Base-by-base conservation (phyloP, 2,888 invertebrate species). In the Xanthorhoe spadicearia region DNA sequence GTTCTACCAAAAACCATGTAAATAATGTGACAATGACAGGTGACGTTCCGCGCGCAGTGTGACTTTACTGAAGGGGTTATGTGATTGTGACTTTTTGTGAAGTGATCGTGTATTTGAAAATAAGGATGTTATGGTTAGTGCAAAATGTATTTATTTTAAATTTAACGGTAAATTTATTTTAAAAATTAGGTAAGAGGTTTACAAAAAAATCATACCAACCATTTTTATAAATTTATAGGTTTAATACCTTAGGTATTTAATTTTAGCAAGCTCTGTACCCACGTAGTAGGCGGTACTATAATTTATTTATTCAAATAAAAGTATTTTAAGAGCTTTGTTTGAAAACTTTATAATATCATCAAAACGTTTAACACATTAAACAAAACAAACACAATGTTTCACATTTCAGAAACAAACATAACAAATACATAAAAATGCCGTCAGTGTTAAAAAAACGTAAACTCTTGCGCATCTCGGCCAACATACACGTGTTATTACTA, bases 1-100 rank as follows among this genome's bases (percentile, higher is more conserved):
- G 94, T 90, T 81, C 77, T 74, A 78, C 84, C 84, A 81, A 87
- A 89, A 89, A 86, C 88, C 88, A 89, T 89, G 87, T 87, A 86
- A 88, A 89, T 87, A 87, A 78, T 77, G 78, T 79, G 80, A 78
- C 82, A 66, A 64, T 70, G 67, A 67, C 69, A 69, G 68, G 65
- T 71, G 71, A 70, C 68, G 52, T 68, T 68, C 61, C 63, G 64
- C 81, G 83, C 80, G 80, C 62, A 55, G 50, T 28, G 69, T 64
- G 76, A 64, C 72, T 71, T 62, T 46, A 62, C 68, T 70, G 62
- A 74, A 73, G 69, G n/a, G 70, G 69, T 71, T 60, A 61, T 55
- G 61, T 61, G 58, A 13, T 66, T 66, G 78, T 77, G 75, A 70
- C 74, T 19, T 53, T 60, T 51, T 23, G 60, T 60, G 55, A 60